A percentile compares a stretch with the other conserved stretches of the same genome.
Conservation (phyloP, 2,113 vertebrate species). For the Corvus moneduloides region DNA sequence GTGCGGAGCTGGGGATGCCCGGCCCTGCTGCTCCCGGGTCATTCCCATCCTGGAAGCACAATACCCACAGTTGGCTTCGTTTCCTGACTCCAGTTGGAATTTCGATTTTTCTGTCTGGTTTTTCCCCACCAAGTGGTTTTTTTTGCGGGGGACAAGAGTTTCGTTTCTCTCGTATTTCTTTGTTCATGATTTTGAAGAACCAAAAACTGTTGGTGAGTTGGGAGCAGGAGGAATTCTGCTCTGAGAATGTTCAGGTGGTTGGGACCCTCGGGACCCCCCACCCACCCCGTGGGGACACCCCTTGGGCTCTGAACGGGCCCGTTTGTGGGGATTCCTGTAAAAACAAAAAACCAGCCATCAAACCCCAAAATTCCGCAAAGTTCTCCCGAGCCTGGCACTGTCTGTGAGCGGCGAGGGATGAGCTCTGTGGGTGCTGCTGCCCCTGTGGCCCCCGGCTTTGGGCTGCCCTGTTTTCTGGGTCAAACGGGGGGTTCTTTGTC, state of each 20-base stretch:
- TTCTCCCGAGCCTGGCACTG: neutral
- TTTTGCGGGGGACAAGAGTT: neutral
- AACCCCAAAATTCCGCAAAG: neutral
- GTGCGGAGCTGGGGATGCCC: neutral
- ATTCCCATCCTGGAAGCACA: neutral
- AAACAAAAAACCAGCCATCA: neutral
- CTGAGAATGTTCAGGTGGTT: neutral
- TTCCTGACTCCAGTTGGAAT: neutral
- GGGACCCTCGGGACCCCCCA: neutral
- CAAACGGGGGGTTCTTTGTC: neutral
- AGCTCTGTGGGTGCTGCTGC: neutral
- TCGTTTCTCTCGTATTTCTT: neutral
- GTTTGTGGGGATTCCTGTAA: neutral
- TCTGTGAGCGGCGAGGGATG: neutral
- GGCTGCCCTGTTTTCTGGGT: neutral
- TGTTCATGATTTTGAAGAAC: neutral
- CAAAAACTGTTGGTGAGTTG: neutral
- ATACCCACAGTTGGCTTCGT: neutral
- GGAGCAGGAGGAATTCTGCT: neutral
- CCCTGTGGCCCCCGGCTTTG: fast-evolving
- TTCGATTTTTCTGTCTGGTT: neutral
- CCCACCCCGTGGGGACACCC: too few species aligned
- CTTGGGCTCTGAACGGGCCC: fast-evolving
- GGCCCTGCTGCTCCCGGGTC: neutral
- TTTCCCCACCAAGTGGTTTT: neutral